Percentiles rank a stretch among this genome's conserved stretches.
These are phyloP conservation scores for Polylopha cassiicola DNA, from an alignment of 2,888 invertebrate genomes.

Conservation along the genomic window DNA sequence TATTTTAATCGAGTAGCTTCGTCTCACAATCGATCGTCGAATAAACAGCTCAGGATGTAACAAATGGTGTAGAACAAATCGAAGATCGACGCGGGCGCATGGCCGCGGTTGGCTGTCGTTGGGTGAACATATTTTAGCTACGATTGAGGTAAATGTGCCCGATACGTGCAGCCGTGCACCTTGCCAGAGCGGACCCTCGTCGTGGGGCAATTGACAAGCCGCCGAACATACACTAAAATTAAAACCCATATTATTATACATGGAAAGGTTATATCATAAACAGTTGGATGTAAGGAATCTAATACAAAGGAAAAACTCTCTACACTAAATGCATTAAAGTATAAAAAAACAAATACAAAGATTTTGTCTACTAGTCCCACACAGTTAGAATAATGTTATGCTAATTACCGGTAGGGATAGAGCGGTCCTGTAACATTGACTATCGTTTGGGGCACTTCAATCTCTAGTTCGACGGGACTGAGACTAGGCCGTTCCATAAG, in stretches of 20 bases:
- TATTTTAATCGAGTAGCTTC: conserved; percentile 45
- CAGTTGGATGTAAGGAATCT: too few species aligned
- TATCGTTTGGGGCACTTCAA: conserved; percentile 37
- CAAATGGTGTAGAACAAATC: conserved; percentile 39
- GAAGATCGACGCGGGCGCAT: conserved; percentile 44
- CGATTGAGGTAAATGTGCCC: conserved; percentile 27
- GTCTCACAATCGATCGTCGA: conserved; percentile 32
- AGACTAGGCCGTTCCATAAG: conserved; percentile 29
- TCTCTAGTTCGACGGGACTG: conserved; percentile 35
- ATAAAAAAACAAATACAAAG: too few species aligned
- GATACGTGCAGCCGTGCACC: conserved; percentile 44
- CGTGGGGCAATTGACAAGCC: conserved; percentile 53
- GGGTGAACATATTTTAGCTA: conserved; percentile 33
- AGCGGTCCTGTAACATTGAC: conserved; percentile 42
- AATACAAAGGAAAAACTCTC: too few species aligned
- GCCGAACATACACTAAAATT: conserved; percentile 60
- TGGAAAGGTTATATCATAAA: too few species aligned
- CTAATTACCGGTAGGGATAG: conserved; percentile 53
- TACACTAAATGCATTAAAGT: too few species aligned
- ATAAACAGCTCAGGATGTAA: conserved; percentile 43
- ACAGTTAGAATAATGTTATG: neutral
- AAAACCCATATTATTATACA: too few species aligned
- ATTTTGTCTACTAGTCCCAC: too few species aligned
- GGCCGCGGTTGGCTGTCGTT: conserved; percentile 31
- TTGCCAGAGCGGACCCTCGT: conserved; percentile 43